Evolutionary conservation across 2,797 vertebrate species (phyloP).

Genomic region (Gymnopithys bicolor): DNA sequence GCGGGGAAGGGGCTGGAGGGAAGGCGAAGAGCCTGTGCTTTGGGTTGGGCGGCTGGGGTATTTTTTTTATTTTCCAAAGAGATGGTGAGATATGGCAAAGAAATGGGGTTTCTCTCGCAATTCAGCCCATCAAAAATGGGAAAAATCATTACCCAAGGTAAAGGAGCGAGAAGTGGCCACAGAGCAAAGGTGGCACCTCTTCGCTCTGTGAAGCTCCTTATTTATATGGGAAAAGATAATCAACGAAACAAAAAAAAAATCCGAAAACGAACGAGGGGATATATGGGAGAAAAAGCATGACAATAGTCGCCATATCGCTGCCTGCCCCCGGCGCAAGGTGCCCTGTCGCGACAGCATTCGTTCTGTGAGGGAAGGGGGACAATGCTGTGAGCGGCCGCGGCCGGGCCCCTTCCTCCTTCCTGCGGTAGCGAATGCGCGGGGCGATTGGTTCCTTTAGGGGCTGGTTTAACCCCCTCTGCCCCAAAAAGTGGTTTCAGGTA

Average conservation of each 20-base stretch:
- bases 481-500: rapidly evolving
- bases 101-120: neutral
- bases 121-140: neutral
- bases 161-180: neutral
- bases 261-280: neutral
- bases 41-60: neutral
- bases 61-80: neutral
- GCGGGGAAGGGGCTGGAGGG: neutral
- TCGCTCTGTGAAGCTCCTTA: neutral
- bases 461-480: neutral
- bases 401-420: conserved; percentile 50
- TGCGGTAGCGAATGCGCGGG: neutral
- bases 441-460: neutral
- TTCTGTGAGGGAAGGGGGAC: neutral
- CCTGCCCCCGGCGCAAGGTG: neutral
- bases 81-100: neutral
- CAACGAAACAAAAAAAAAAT: neutral
- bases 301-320: neutral
- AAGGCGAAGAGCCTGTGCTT: neutral
- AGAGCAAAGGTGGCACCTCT: neutral
- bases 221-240: neutral
- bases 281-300: neutral
- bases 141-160: neutral
- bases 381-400: neutral
- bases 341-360: neutral